Evolutionary conservation across 1,140 invertebrate genomes (phyloP), one percentile per base, ranked within the genome.

Genomic region (Venturia canescens): DNA sequence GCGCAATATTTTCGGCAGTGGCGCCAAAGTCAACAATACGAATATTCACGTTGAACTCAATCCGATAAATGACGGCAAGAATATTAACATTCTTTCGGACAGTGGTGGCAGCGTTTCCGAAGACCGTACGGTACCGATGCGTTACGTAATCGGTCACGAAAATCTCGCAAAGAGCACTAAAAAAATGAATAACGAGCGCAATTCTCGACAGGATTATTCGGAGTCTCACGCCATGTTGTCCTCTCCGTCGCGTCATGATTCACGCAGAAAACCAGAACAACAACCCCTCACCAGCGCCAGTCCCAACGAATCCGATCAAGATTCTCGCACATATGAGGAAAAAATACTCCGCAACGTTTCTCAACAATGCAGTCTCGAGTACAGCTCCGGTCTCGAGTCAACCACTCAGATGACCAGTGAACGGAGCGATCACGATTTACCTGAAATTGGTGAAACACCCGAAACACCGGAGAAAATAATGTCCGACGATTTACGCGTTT

Each of bases 11-110:
- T 93, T 95, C 72, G 94, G 93, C 26, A 94, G 93, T 3, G 94
- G 94, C 66, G 94, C 94, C 5, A 96, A 96, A 90, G 94, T 96
- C 0, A 96, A 96, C 83, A 96, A 96, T 83, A 96, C 94, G 1
- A 97, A 96, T 90, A 93, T 96, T 78, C 95, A 96, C 83, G 93
- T 96, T 0, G 95, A 96, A 84, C 88, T 93, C 82, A 91, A 93
- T 69, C 89, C 90, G 0, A 91, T 93, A 48, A 94, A 91, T 71
- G 93, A 93, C 15, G 88, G 91, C 0, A 94, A 94, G 5, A 95
- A 95, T 83, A 93, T 94, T 1, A 95, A 95, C 84, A 93, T 95
- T 67, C 86, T 95, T 11, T 94, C 94, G 15, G 93, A 94, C 31
- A 93, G 94, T 53, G 92, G 92, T 77, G 92, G 89, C 0, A 93